Conservation (phyloP, 2,797 vertebrate species). For the Anolis apletophallus region DNA sequence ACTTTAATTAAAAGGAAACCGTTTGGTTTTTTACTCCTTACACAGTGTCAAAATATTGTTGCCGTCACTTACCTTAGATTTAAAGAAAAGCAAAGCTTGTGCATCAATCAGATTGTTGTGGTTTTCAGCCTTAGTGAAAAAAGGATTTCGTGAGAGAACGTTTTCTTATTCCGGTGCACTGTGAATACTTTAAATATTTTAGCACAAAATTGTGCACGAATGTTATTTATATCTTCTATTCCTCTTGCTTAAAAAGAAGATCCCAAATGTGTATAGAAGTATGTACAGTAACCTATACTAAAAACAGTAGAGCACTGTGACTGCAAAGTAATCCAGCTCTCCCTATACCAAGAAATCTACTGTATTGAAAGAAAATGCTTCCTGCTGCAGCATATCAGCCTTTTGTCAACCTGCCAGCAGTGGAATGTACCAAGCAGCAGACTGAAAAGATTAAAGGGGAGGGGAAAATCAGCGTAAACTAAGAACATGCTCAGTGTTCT, state of each 20-base stretch:
- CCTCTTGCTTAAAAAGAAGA: not conserved
- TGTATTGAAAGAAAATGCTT: conserved; percentile 57
- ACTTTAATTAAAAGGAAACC: conserved; percentile 29
- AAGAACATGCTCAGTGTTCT: conserved; percentile 59
- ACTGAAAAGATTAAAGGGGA: conserved; percentile 61
- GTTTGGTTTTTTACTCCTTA: conserved; percentile 32
- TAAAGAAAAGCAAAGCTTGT: not conserved
- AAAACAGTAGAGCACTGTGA: conserved; percentile 71
- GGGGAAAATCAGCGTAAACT: conserved; percentile 50
- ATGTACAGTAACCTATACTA: conserved; percentile 58
- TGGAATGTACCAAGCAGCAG: conserved; percentile 82
- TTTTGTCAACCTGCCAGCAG: conserved; percentile 89
- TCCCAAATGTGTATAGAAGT: conserved; percentile 47
- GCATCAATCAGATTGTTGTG: not conserved
- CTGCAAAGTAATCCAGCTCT: conserved; percentile 70
- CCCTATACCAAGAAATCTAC: conserved; percentile 70
- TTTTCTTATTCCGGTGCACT: conserved; percentile 1
- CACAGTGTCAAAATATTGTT: not conserved
- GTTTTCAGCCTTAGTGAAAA: not conserved
- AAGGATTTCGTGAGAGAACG: not conserved
- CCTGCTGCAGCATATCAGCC: conserved; percentile 84
- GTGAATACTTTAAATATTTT: conserved; percentile 16
- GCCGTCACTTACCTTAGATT: not conserved
- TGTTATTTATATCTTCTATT: not conserved
- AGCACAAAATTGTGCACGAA: conserved; percentile 31